A percentile compares a stretch with the other conserved stretches of the same genome.
phyloP scores from a whole-genome alignment of 2,888 invertebrate species.

The Noctua comes region DNA sequence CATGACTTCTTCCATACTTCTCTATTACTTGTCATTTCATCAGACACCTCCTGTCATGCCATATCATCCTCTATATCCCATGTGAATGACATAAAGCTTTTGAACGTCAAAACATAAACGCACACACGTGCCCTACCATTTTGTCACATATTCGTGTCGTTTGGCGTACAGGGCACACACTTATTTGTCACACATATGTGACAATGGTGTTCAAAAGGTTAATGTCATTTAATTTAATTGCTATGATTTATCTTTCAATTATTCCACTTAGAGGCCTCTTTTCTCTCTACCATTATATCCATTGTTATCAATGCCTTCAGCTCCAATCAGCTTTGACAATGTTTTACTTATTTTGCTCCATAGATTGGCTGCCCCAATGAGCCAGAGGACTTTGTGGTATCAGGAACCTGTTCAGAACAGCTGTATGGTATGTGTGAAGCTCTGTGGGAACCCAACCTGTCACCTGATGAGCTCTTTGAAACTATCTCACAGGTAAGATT shows the following conservation, averaged over 20 bases:
- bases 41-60: too few species aligned
- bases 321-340: background rate
- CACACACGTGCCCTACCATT: too few species aligned
- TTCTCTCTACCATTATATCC: background rate
- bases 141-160: too few species aligned
- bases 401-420: constrained; percentile 97
- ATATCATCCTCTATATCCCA: too few species aligned
- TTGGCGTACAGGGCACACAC: too few species aligned
- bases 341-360: constrained; percentile 26
- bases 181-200: too few species aligned
- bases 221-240: background rate
- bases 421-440: constrained; percentile 99
- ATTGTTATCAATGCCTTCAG: background rate
- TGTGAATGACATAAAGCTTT: too few species aligned
- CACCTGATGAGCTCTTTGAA: constrained; percentile 98
- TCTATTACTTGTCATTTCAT: too few species aligned
- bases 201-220: too few species aligned
- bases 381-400: constrained; percentile 98
- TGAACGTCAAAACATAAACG: too few species aligned
- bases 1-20: too few species aligned
- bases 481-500: constrained; percentile 93
- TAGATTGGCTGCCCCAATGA: constrained; percentile 94
- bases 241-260: background rate
- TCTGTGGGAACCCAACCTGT: constrained; percentile 97
- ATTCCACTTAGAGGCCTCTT: background rate